Evolutionary conservation across 2,797 vertebrate genomes (phyloP).

Genomic region (Novumbra hubbsi): DNA sequence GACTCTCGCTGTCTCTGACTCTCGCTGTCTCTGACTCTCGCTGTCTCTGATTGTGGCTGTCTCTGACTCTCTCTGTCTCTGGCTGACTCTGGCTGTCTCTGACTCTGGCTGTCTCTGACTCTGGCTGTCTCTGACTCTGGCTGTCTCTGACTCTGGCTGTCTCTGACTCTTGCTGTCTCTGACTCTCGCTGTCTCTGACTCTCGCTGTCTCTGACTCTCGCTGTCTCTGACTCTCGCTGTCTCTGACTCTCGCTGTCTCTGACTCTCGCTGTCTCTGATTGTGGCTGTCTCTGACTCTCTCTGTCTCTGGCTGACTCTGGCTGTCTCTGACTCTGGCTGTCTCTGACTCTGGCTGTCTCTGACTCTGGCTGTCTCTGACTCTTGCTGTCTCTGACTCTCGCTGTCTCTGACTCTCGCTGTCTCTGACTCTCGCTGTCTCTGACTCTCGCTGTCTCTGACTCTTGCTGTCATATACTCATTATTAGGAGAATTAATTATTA

Average conservation of each 20-base stretch:
- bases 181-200: neutral
- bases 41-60: neutral
- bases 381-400: neutral
- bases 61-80: neutral
- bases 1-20: conserved; percentile 17
- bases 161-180: neutral
- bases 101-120: neutral
- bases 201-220: neutral
- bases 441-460: conserved; percentile 2
- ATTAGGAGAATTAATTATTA: too few species aligned
- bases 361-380: conserved; percentile 16
- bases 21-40: neutral
- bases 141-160: neutral
- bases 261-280: neutral
- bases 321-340: neutral
- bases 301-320: neutral
- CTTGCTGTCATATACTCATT: neutral
- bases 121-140: neutral
- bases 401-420: neutral
- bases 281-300: neutral
- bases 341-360: neutral
- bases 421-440: neutral
- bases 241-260: conserved; percentile 12
- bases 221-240: conserved; percentile 6
- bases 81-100: neutral